A percentile compares a stretch with the other conserved stretches of the same genome.
These are phyloP conservation scores for Cervus canadensis DNA, from an alignment of 2,113 vertebrate species.

Conservation along the genomic window DNA sequence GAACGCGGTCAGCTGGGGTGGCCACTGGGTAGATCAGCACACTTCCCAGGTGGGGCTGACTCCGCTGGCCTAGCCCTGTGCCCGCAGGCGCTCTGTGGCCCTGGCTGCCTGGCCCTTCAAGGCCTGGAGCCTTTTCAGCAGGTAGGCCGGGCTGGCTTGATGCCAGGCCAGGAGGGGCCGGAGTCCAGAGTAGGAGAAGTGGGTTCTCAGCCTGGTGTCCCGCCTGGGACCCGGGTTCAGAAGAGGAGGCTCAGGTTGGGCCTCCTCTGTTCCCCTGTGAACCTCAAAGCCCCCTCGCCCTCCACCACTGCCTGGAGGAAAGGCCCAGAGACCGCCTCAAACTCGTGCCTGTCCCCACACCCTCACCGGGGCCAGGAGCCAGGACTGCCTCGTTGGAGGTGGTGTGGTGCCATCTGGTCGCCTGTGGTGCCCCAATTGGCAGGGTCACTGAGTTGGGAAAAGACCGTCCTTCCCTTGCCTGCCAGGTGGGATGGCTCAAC, in stretches of 20 bases:
- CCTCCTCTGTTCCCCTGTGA: neutral
- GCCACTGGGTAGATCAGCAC: neutral
- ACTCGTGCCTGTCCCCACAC: rapidly evolving
- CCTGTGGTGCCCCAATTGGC: neutral
- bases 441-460: neutral
- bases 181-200: neutral
- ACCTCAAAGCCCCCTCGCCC: neutral
- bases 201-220: neutral
- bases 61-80: neutral
- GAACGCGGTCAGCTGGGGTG: neutral
- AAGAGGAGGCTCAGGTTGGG: neutral
- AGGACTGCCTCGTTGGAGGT: no score
- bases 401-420: neutral
- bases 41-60: neutral
- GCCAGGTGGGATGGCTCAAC: neutral
- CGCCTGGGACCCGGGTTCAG: neutral
- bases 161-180: neutral
- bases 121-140: rapidly evolving
- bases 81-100: neutral
- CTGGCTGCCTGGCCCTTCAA: neutral
- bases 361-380: neutral
- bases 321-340: neutral
- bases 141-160: neutral
- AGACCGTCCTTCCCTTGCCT: neutral
- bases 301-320: neutral